Evolutionary conservation across 2,888 invertebrate species (phyloP).

Genomic region (Platerodrilus igneus): DNA sequence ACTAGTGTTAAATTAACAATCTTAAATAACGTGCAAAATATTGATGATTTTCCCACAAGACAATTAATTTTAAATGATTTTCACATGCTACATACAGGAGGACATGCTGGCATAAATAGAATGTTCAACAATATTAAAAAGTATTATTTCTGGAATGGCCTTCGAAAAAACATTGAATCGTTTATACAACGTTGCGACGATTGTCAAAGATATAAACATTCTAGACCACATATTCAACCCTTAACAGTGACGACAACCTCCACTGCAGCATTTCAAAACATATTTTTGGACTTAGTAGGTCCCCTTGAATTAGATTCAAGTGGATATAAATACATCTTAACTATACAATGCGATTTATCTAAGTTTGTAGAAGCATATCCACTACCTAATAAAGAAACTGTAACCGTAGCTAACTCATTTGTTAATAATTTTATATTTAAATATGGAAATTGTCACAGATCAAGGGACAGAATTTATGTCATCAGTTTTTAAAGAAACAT

Average conservation of each 20-base stretch:
- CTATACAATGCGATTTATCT: slow-evolving; percentile 20
- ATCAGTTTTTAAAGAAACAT: slow-evolving; percentile 14
- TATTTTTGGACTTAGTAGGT: slow-evolving; percentile 22
- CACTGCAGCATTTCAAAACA: slow-evolving; percentile 20
- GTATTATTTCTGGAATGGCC: slow-evolving; percentile 1
- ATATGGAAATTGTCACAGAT: slow-evolving; percentile 23
- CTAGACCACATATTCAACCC: slow-evolving; percentile 15
- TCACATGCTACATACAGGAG: slow-evolving; percentile 27
- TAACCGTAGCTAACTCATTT: slow-evolving; percentile 12
- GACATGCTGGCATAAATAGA: slow-evolving; percentile 22
- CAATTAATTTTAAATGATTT: slow-evolving; percentile 29
- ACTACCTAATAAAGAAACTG: neutral
- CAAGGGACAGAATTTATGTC: slow-evolving; percentile 19
- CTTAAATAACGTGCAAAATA: too few species aligned
- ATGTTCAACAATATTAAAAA: slow-evolving; percentile 4
- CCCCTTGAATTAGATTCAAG: slow-evolving; percentile 7
- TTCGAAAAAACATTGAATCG: slow-evolving; percentile 21
- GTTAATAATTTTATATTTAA: slow-evolving; percentile 25
- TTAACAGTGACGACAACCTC: slow-evolving; percentile 23
- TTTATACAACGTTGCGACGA: slow-evolving; percentile 26
- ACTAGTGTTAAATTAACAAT: too few species aligned
- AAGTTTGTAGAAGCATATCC: slow-evolving; percentile 10
- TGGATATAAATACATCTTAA: slow-evolving; percentile 18
- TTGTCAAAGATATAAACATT: slow-evolving; percentile 25
- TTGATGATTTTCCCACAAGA: slow-evolving; percentile 14